These are phyloP conservation scores for Campylomormyrus numenius DNA, from an alignment of 2,113 vertebrate species.

Conservation along the genomic window DNA sequence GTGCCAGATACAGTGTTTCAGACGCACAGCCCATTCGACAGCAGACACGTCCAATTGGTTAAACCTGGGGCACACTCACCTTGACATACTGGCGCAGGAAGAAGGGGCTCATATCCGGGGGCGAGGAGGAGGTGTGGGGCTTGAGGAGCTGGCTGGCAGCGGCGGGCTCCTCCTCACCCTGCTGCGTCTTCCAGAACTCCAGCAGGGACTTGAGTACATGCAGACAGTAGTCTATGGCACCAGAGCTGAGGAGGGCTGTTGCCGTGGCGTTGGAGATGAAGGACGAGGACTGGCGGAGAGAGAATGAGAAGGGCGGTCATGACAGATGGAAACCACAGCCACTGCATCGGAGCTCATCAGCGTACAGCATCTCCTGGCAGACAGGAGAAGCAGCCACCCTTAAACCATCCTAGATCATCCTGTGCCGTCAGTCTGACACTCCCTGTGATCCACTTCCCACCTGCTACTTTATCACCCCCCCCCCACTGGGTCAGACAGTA, in stretches of 20 bases:
- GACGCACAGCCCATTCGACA: background rate
- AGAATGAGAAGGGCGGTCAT: constrained; percentile 29
- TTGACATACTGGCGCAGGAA: constrained; percentile 97
- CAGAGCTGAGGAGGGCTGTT: constrained; percentile 85
- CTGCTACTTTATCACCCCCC: background rate
- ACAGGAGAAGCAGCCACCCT: background rate
- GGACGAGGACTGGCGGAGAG: constrained; percentile 76
- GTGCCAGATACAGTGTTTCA: background rate
- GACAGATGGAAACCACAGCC: background rate
- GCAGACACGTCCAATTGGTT: background rate
- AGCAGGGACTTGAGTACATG: constrained; percentile 90
- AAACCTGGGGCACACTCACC: constrained; percentile 53
- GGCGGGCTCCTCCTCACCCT: constrained; percentile 86
- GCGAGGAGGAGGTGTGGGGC: constrained; percentile 86
- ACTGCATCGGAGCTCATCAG: background rate
- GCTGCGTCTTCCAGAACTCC: constrained; percentile 96
- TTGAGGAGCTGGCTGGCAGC: constrained; percentile 87
- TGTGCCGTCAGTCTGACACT: background rate
- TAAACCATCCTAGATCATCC: background rate
- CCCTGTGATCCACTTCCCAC: background rate
- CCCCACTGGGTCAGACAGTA: background rate
- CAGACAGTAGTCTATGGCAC: constrained; percentile 92
- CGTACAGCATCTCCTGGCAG: background rate
- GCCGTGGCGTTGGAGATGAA: constrained; percentile 96
- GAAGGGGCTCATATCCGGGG: constrained; percentile 97